Evolutionary conservation across 2,888 invertebrate species (phyloP).

Genomic region (Horisme vitalbata): DNA sequence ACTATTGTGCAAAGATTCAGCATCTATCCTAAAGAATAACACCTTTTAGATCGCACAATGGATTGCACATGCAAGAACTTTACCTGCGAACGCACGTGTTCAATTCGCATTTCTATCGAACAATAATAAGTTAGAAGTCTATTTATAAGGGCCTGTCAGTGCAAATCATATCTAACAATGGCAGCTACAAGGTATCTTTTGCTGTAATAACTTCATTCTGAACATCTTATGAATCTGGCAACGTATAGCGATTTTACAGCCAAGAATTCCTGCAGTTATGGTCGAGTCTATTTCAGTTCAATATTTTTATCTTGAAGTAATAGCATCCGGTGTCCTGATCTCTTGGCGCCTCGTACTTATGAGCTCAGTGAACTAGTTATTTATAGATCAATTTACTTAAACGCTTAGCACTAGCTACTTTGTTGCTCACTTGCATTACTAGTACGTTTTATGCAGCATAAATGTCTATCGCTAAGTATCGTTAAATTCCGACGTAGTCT

Average conservation of each 20-base stretch:
- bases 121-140: slow-evolving; percentile 51
- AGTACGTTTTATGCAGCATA: slow-evolving; percentile 19
- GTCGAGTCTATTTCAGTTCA: slow-evolving; percentile 51
- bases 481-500: slow-evolving; percentile 21
- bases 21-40: slow-evolving; percentile 67
- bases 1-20: slow-evolving; percentile 74
- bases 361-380: slow-evolving; percentile 23
- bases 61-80: slow-evolving; percentile 71
- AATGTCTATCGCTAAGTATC: slow-evolving; percentile 27
- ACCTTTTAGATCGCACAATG: slow-evolving; percentile 67
- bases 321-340: slow-evolving; percentile 33
- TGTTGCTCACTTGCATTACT: slow-evolving; percentile 10
- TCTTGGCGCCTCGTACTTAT: slow-evolving; percentile 27
- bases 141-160: slow-evolving; percentile 42
- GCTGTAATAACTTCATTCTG: slow-evolving; percentile 32
- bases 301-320: slow-evolving; percentile 46
- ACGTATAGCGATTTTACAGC: slow-evolving; percentile 49
- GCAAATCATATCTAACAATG: slow-evolving; percentile 48
- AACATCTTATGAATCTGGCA: slow-evolving; percentile 56
- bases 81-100: slow-evolving; percentile 81
- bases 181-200: slow-evolving; percentile 49
- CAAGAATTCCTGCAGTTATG: slow-evolving; percentile 55
- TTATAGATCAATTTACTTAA: slow-evolving; percentile 23
- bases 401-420: slow-evolving; percentile 14
- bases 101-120: slow-evolving; percentile 64